phyloP scores from a whole-genome alignment of 2,888 invertebrate species.

The Pristionchus mayeri region DNA sequence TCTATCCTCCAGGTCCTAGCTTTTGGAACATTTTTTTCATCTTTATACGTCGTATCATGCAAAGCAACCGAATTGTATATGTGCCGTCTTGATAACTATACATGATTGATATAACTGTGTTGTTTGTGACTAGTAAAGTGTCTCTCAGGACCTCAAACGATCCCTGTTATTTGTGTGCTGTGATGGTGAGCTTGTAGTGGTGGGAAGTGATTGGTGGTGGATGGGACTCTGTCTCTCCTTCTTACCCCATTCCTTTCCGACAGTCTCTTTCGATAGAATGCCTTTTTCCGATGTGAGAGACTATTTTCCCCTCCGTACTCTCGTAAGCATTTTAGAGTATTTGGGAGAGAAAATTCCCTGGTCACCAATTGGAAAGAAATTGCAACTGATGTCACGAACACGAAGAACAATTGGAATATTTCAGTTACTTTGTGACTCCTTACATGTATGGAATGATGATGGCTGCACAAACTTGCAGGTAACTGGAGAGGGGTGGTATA shows the following conservation, averaged over 20 bases:
- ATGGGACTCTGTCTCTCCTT: neutral
- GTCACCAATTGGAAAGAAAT: neutral
- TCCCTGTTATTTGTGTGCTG: neutral
- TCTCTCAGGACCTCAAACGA: neutral
- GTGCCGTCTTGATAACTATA: neutral
- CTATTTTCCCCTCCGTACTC: conserved; percentile 8
- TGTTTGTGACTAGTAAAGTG: conserved; percentile 10
- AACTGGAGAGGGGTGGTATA: neutral
- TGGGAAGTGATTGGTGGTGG: neutral
- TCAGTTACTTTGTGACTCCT: conserved; percentile 69
- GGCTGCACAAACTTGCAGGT: conserved; percentile 72
- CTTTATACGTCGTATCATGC: neutral
- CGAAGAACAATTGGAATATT: conserved; percentile 43
- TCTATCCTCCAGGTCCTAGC: neutral
- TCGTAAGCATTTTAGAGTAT: conserved; percentile 34
- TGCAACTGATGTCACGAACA: neutral
- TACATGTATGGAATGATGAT: conserved; percentile 73
- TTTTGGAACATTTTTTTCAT: neutral
- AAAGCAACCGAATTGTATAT: neutral
- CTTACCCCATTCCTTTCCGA: neutral
- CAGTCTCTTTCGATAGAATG: conserved; percentile 1
- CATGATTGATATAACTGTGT: neutral
- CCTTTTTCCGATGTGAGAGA: neutral
- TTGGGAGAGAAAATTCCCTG: conserved; percentile 24
- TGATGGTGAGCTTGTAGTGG: neutral